Evolutionary conservation across 2,113 vertebrate genomes (phyloP), one percentile per base, ranked within the genome.

Genomic region (Bubo scandiacus): DNA sequence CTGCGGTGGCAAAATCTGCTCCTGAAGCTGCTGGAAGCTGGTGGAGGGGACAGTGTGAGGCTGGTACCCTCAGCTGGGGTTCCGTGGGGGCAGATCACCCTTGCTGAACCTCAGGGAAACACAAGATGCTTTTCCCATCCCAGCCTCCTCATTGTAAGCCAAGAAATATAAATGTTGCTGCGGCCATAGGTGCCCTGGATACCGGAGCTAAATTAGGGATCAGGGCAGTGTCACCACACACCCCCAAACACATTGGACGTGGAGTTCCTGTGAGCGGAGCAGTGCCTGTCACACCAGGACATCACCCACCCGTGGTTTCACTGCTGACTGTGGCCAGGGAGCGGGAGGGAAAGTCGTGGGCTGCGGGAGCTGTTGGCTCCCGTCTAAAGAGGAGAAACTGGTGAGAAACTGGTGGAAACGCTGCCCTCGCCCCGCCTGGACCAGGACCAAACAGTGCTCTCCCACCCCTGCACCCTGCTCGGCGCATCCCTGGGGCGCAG

Each of bases 211-310:
- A 51, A 30, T 32, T 0, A 3, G 91, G 82, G 71, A 15, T 2
- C 1, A 4, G 92, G 72, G 55, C 55, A 42, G 83, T 2, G 55
- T 17, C 45, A 34, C 20, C 47, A 11, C 32, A 19, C 38, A 2
- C 5, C 18, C 80, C 71, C 49, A 43, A 1, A 34, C 5, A 2
- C 0, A 0, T 1, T 8, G 14, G 11, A 2, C 20, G 20, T 8
- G 42, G 71, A 12, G 78, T 26, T 72, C 55, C 72, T 1, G 5
- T 66, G 78, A n/a, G 15, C 1, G 0, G 42, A 80, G 43, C 40
- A 12, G 13, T 0, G 40, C 27, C 38, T 52, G 45, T 38, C 54
- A 17, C 3, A 6, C 18, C 71, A 26, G 75, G 74, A 19, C 2
- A 4, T 86, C 71, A 11, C 49, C 73, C 83, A 14, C 2, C 2